Conservation (phyloP, 2,888 invertebrate species). For the Tenthredo scrophulariae region DNA sequence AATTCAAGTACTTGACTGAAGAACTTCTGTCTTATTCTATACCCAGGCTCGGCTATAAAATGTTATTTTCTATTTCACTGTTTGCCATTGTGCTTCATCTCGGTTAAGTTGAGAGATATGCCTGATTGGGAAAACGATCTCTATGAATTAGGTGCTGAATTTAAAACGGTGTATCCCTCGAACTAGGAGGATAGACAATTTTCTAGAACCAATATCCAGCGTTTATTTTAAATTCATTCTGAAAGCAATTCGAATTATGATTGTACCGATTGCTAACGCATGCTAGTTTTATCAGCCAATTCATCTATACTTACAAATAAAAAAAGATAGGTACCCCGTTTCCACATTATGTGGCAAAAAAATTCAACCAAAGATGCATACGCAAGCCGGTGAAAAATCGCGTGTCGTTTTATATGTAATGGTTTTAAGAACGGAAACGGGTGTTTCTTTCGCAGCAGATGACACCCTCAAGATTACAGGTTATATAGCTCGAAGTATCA, state of each 20-base stretch:
- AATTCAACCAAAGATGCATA: background rate
- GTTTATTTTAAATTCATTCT: background rate
- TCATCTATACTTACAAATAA: background rate
- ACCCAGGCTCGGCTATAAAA: background rate
- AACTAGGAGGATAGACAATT: no score
- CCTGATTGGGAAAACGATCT: background rate
- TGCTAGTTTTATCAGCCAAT: background rate
- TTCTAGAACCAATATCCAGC: background rate
- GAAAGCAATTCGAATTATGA: background rate
- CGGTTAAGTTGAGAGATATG: background rate
- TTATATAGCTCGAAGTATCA: conserved; percentile 5
- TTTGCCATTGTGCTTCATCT: background rate
- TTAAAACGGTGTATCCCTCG: no score
- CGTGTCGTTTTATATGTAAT: conserved; percentile 1
- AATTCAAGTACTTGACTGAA: background rate
- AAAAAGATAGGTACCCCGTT: background rate
- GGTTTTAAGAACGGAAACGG: conserved; percentile 50
- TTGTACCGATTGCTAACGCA: background rate
- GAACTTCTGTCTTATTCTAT: background rate
- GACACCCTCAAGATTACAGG: conserved; percentile 56
- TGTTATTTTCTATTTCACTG: background rate
- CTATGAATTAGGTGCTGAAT: background rate
- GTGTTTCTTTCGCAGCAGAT: conserved; percentile 51
- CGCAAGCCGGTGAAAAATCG: background rate
- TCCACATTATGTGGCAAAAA: background rate